Percentiles rank a stretch among this genome's conserved stretches.
These are phyloP conservation scores for Serripes groenlandicus DNA, from an alignment of 2,888 invertebrate species.

Conservation along the genomic window DNA sequence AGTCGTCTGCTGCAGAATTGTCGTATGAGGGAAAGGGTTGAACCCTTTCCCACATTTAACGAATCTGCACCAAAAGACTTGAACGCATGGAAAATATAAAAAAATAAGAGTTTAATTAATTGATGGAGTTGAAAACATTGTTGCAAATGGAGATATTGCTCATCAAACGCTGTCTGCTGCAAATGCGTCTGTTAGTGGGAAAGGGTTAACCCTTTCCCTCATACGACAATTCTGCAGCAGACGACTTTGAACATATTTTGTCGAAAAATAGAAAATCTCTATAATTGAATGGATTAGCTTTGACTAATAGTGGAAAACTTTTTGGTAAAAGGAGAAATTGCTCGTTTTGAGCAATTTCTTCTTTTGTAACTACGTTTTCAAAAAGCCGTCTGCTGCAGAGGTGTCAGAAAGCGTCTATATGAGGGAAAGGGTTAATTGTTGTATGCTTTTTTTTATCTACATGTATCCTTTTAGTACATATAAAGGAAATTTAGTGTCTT, in stretches of 20 bases:
- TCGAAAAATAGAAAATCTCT: background rate
- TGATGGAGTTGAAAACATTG: background rate
- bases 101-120: no score
- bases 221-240: no score
- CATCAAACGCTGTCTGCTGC: background rate
- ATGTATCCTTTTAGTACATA: no score
- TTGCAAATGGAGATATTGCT: background rate
- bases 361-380: background rate
- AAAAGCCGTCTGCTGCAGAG: background rate
- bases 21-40: no score
- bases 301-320: constrained; percentile 8
- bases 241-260: no score
- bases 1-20: no score
- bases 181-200: background rate
- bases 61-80: no score
- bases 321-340: constrained; percentile 1
- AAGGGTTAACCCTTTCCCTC: no score
- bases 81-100: no score
- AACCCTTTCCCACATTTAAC: no score
- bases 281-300: background rate
- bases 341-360: background rate
- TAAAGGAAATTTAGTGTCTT: no score
- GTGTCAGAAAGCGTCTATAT: background rate
- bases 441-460: no score
- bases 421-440: background rate